Base-by-base conservation (phyloP, 2,113 vertebrate species). In the Calidris pugnax region DNA sequence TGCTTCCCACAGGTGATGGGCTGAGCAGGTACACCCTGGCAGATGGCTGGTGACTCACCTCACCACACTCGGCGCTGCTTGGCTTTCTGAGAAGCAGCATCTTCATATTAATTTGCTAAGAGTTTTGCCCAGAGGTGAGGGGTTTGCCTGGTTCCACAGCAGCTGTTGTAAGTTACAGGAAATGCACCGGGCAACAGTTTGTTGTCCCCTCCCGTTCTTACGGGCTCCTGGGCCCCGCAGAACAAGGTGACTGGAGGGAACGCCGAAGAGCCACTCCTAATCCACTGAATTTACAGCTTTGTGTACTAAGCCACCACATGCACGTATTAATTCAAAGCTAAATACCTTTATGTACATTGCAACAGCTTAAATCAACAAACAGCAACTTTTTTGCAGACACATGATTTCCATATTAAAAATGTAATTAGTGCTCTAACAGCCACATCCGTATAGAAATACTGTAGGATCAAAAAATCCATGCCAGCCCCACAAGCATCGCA, bases 21-120 rank as follows among this genome's bases (percentile, higher is more conserved):
- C 95, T 86, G 94, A 90, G 97, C 84, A 97, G 96, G 97, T 97
- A 94, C 77, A 95, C 33, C 6, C 87, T 79, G 93, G 97, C 98
- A 98, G 97, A 98, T 92, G 96, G 97, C 96, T 98, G 97, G 96
- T 98, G 97, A 98, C 95, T 97, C 96, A 97, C 68, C 86, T 97
- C 95, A 77, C 93, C 97, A 68, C 91, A 97, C 79, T 51, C 72
- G 97, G 96, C 90, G 78, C 73, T 68, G 94, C 72, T 96, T 95
- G 95, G 96, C 96, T 97, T 98, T 98, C 97, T 96, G 95, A 97
- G 97, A 97, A 98, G 92, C 59, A 96, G 90, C 90, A 97, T 84
- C 97, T 98, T 97, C 95, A 94, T 95, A 97, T 97, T 97, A 94
- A 98, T 98, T 98, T 96, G 85, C 79, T 96, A 96, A 90, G 91